phyloP scores from a whole-genome alignment of 2,113 vertebrate genomes.

The Onychostruthus taczanowskii region DNA sequence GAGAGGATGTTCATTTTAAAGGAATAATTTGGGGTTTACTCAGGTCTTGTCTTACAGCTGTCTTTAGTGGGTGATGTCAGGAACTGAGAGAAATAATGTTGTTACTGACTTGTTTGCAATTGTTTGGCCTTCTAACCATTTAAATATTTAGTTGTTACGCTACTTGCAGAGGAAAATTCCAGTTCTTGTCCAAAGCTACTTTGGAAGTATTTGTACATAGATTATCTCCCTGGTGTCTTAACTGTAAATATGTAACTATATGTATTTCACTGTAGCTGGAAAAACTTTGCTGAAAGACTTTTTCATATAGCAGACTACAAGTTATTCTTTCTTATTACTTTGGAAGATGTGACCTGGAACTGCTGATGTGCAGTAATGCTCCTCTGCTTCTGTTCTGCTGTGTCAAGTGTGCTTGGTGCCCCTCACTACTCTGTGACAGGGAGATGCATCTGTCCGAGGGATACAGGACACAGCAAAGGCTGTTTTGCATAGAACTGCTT shows the following conservation, averaged over 20 bases:
- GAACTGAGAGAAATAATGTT: background rate
- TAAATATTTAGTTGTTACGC: constrained; percentile 25
- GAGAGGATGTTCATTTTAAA: background rate
- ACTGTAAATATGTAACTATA: background rate
- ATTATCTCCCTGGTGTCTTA: constrained; percentile 7
- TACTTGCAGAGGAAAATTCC: constrained; percentile 9
- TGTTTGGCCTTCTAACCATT: constrained; percentile 3
- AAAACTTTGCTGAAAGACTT: background rate
- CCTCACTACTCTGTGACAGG: background rate
- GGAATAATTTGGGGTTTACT: background rate
- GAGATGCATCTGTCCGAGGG: background rate
- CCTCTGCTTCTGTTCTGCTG: background rate
- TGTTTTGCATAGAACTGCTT: background rate
- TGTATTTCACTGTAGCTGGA: background rate
- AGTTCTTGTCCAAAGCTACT: background rate
- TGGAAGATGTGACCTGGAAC: background rate
- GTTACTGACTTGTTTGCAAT: constrained; percentile 12
- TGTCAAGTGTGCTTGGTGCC: fast-evolving
- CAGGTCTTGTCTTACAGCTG: background rate
- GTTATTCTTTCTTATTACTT: background rate
- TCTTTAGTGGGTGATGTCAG: background rate
- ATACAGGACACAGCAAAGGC: background rate
- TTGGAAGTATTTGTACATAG: background rate
- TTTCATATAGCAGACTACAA: background rate
- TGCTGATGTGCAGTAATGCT: background rate